Percentiles rank a stretch among this genome's conserved stretches.
phyloP scores from a whole-genome alignment of 2,797 vertebrate species.

The Pristis pectinata region DNA sequence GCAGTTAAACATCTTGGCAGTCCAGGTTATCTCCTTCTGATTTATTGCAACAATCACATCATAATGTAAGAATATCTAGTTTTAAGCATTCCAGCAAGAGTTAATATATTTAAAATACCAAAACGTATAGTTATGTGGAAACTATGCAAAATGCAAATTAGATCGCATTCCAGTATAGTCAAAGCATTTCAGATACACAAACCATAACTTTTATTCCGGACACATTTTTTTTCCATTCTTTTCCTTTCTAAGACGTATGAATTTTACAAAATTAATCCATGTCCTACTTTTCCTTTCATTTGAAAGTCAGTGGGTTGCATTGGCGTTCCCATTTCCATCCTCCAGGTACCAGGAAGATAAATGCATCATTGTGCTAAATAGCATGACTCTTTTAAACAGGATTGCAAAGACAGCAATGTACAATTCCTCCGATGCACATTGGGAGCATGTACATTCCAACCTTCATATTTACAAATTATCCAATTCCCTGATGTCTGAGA shows the following conservation, averaged over 20 bases:
- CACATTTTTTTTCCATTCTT: not conserved
- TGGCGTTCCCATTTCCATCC: not conserved
- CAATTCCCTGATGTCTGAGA: not conserved
- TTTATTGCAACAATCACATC: not conserved
- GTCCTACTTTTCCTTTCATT: not conserved
- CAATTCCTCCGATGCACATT: too few species aligned
- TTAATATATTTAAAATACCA: not conserved
- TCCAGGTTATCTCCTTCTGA: not conserved
- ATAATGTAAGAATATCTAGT: not conserved
- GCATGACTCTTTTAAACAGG: not conserved
- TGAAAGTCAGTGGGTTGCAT: not conserved
- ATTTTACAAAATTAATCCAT: not conserved
- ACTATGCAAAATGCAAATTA: not conserved
- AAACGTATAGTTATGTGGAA: not conserved
- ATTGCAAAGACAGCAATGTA: not conserved
- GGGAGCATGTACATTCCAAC: not conserved
- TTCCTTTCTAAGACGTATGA: not conserved
- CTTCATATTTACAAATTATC: not conserved
- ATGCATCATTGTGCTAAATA: not conserved
- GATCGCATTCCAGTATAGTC: not conserved
- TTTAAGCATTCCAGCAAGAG: not conserved
- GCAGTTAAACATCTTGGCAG: slow-evolving; percentile 21
- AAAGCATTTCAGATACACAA: not conserved
- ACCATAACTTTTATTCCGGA: not conserved
- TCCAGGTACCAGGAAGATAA: not conserved